Conservation (phyloP, 2,797 vertebrate species). For the Buphagus erythrorhynchus region DNA sequence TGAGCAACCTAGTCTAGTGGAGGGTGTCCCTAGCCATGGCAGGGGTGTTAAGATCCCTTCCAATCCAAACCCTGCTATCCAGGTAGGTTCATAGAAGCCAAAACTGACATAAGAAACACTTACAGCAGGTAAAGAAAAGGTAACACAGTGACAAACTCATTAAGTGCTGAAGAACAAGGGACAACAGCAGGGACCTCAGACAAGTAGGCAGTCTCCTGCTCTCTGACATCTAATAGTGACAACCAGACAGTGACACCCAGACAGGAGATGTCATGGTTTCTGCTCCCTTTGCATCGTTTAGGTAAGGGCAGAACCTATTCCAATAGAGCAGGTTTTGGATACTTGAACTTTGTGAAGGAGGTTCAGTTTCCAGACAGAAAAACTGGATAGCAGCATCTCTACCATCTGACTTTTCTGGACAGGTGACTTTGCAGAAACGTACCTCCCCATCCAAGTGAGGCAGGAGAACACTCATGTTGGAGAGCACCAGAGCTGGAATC, state of each 20-base stretch:
- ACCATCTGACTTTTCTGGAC: neutral
- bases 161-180: neutral
- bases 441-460: conserved; percentile 94
- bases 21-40: neutral
- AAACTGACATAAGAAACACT: neutral
- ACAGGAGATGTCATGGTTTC: neutral
- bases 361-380: neutral
- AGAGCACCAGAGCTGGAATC: conserved; percentile 86
- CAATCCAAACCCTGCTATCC: neutral
- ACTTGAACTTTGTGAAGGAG: neutral
- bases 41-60: neutral
- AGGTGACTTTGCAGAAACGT: neutral
- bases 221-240: neutral
- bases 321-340: neutral
- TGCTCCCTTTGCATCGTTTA: neutral
- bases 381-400: neutral
- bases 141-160: neutral
- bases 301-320: neutral
- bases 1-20: neutral
- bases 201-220: neutral
- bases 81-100: neutral
- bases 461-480: conserved; percentile 90
- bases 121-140: neutral
- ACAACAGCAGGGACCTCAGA: neutral
- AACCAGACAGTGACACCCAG: neutral